Percentiles rank a stretch among this genome's conserved stretches.
Evolutionary conservation across 2,113 vertebrate genomes (phyloP).

Genomic region (Blennius ocellaris): DNA sequence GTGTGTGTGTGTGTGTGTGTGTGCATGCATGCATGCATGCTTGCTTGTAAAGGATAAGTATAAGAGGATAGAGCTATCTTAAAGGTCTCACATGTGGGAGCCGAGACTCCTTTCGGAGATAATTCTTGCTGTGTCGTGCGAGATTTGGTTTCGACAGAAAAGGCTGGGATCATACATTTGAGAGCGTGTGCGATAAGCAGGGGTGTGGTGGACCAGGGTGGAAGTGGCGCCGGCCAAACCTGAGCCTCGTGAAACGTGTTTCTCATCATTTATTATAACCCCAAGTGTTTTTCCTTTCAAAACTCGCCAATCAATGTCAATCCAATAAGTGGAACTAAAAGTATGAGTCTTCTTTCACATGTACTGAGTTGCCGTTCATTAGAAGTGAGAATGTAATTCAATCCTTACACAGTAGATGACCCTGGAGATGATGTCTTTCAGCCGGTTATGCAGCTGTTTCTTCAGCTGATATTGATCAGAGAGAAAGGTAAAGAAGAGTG

Average conservation of each 20-base stretch:
- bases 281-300: conserved; percentile 1
- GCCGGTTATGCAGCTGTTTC: not conserved
- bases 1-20: conserved; percentile 29
- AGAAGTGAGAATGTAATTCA: conserved; percentile 23
- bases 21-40: conserved; percentile 19
- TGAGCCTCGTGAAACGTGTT: conserved; percentile 30
- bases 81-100: conserved; percentile 69
- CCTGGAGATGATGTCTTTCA: conserved; percentile 11
- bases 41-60: conserved; percentile 53
- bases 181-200: conserved; percentile 34
- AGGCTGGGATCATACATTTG: conserved; percentile 42
- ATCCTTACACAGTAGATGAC: conserved; percentile 14
- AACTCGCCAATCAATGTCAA: conserved; percentile 40
- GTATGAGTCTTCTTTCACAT: not conserved
- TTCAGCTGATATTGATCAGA: too few species aligned
- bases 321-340: not conserved
- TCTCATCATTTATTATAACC: conserved; percentile 9
- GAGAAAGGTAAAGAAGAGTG: too few species aligned
- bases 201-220: conserved; percentile 22
- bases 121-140: conserved; percentile 62
- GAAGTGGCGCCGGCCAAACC: conserved; percentile 23
- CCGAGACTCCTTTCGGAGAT: conserved; percentile 61
- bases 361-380: not conserved
- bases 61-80: conserved; percentile 76
- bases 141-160: conserved; percentile 53